Percentiles rank a stretch among this genome's conserved stretches.
phyloP scores from a whole-genome alignment of 2,113 vertebrate species.

The Psophia crepitans region DNA sequence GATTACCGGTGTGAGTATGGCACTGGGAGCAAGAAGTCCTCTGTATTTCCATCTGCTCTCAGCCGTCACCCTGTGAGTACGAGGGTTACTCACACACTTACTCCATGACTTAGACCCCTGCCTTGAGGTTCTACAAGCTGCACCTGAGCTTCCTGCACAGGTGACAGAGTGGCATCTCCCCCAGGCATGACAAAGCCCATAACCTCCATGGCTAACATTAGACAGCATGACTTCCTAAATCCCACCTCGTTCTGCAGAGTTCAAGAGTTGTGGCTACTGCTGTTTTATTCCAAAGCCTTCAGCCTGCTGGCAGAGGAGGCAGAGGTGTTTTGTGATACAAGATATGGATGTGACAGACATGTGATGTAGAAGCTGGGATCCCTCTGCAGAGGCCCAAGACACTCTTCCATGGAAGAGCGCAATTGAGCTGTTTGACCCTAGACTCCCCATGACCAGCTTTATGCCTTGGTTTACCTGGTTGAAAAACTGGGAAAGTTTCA shows the following conservation, averaged over 20 bases:
- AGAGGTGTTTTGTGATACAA: background rate
- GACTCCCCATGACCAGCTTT: background rate
- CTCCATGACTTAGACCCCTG: accelerated
- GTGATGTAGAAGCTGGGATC: accelerated
- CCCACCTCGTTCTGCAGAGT: background rate
- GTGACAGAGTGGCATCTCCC: background rate
- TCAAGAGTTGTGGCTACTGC: background rate
- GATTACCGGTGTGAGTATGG: accelerated
- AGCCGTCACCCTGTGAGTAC: background rate
- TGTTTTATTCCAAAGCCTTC: background rate
- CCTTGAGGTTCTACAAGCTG: background rate
- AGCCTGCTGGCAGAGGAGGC: background rate
- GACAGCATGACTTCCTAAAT: background rate
- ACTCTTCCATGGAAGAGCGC: background rate
- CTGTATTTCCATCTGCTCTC: background rate
- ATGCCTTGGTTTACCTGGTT: background rate
- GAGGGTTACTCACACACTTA: background rate
- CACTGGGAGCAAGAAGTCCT: background rate
- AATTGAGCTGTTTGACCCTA: background rate
- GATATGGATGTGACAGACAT: accelerated
- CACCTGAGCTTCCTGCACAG: background rate
- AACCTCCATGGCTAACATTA: background rate
- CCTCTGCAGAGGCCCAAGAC: accelerated
- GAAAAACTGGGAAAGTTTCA: background rate
- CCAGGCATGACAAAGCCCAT: background rate